Evolutionary conservation across 2,113 vertebrate species (phyloP), one percentile per base, ranked within the genome.

Genomic region (Myiagra hebetior): DNA sequence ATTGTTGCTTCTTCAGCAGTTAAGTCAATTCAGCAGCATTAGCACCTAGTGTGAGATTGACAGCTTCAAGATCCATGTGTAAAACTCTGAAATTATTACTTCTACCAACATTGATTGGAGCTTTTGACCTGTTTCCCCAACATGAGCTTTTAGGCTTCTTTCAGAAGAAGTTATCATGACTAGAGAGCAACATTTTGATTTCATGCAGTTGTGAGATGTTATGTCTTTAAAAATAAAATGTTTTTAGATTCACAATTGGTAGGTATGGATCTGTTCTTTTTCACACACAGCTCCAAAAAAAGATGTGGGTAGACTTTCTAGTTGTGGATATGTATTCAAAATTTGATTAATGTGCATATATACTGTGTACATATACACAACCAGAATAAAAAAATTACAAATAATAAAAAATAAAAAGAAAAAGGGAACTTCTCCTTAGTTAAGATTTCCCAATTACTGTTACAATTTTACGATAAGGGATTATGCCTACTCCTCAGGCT

Each of bases 401-500:
- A 11, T 2, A 11, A 39, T n/a, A 21, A n/a, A 26, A 23, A 52
- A 28, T 11, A 39, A 30, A 42, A 31, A 19, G 1, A 22, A 52
- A 53, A 55, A 30, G 5, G 7, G 0, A n/a, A 28, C 2, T 62
- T 55, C 52, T 59, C 80, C 55, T 95, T 91, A 72, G 67, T 69
- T 87, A 91, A 95, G 42, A 59, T 82, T 95, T 96, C 76, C n/a
- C 26, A 90, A 79, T 65, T 64, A 64, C 67, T 90, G 50, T 73
- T 93, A 89, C 47, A 81, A 91, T 96, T 97, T 91, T 74, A 89
- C 2, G 1, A 59, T 88, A 96, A 91, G 82, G 63, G 88, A 97
- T 97, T 98, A 95, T 96, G 82, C 64, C 75, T 95, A 63, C n/a
- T 96, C 87, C 94, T 97, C 60, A 73, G 95, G 89, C 96, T 93